phyloP scores from a whole-genome alignment of 2,888 invertebrate genomes.

The Tuberolachnus salignus region DNA sequence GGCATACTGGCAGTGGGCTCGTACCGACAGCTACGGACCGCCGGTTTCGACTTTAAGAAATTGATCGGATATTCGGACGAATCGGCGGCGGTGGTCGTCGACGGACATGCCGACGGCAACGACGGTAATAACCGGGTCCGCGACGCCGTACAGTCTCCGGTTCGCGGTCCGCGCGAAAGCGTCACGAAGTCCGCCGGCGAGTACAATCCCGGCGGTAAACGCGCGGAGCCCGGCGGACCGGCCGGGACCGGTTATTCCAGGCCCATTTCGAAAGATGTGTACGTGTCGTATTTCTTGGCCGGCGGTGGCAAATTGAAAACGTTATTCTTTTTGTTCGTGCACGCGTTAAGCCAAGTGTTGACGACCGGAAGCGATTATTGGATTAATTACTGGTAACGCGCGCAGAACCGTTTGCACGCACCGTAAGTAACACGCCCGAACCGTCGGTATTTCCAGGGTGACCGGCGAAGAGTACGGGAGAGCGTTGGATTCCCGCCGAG shows the following conservation, averaged over 20 bases:
- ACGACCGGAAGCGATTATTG: conserved; percentile 74
- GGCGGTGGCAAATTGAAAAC: conserved; percentile 73
- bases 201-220: conserved; percentile 15
- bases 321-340: conserved; percentile 68
- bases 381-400: conserved; percentile 76
- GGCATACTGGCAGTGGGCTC: no score
- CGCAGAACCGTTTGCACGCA: no score
- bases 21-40: no score
- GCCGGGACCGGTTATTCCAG: conserved; percentile 71
- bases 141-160: no score
- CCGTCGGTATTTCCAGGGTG: neutral
- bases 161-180: conserved; percentile 55
- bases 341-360: conserved; percentile 67
- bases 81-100: no score
- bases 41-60: no score
- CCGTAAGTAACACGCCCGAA: no score
- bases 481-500: no score
- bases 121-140: no score
- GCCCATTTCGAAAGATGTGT: conserved; percentile 68
- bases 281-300: conserved; percentile 74
- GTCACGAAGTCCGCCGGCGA: conserved; percentile 58
- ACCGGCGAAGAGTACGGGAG: conserved; percentile 69
- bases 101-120: no score
- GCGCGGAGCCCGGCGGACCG: conserved; percentile 57
- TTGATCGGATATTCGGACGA: conserved; percentile 42